Percentiles rank a stretch among this genome's conserved stretches.
Conservation (phyloP, 2,888 invertebrate genomes). For the Catocala sponsa region DNA sequence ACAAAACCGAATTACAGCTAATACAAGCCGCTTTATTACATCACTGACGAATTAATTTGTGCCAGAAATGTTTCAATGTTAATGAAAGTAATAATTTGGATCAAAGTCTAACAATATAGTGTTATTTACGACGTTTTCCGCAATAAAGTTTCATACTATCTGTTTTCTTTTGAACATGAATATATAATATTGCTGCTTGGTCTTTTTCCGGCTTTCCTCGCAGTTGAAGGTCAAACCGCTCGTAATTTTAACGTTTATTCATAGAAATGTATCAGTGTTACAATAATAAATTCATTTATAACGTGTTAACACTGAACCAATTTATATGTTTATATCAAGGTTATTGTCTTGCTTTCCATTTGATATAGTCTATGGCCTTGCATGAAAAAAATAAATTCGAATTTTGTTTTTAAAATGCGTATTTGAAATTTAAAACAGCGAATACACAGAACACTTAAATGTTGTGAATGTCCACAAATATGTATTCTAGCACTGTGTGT, state of each 20-base stretch:
- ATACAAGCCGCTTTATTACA: not conserved
- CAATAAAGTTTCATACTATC: constrained; percentile 5
- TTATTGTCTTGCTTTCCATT: too few species aligned
- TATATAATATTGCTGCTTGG: not conserved
- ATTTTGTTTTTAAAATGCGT: too few species aligned
- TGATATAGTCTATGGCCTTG: too few species aligned
- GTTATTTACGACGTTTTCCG: constrained; percentile 16
- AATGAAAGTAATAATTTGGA: constrained; percentile 1
- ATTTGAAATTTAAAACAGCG: too few species aligned
- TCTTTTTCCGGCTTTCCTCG: constrained; percentile 6
- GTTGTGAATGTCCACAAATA: too few species aligned
- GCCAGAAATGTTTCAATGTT: constrained; percentile 1
- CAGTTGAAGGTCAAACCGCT: not conserved
- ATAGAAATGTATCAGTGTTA: too few species aligned
- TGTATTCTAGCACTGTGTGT: too few species aligned
- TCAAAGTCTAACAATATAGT: constrained; percentile 1
- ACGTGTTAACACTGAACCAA: too few species aligned
- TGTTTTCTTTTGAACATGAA: constrained; percentile 1
- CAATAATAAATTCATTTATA: not conserved
- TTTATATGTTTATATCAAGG: too few species aligned
- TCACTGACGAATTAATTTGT: not conserved
- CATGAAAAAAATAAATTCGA: too few species aligned
- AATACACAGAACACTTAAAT: too few species aligned
- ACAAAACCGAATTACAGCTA: not conserved
- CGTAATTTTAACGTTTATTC: not conserved